Conservation (phyloP, 2,113 vertebrate genomes). For the Andinoacara biseriatus region DNA sequence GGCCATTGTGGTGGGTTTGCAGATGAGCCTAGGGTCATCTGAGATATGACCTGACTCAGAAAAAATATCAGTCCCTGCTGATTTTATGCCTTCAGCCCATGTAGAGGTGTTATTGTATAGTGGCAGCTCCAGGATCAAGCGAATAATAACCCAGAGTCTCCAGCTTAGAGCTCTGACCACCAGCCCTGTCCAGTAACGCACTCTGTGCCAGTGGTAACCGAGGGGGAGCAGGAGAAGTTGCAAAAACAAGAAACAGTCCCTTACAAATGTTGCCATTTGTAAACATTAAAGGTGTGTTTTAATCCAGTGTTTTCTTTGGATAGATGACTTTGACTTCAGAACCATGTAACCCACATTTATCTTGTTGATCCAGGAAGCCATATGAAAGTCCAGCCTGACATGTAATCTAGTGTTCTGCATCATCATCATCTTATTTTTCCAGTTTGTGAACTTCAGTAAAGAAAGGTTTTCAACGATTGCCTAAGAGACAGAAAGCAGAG, state of each 20-base stretch:
- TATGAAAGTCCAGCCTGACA: not conserved
- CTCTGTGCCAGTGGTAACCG: no score
- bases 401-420: not conserved
- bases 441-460: not conserved
- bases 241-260: conserved; percentile 57
- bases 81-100: not conserved
- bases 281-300: not conserved
- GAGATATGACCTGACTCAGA: conserved; percentile 16
- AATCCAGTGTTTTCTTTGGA: not conserved
- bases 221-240: no score
- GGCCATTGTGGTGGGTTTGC: conserved; percentile 83
- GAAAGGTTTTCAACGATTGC: not conserved
- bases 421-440: not conserved
- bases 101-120: not conserved
- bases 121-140: conserved; percentile 60
- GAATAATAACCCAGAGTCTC: conserved; percentile 54
- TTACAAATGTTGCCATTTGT: conserved; percentile 37
- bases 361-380: not conserved
- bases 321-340: conserved; percentile 3
- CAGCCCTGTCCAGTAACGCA: conserved; percentile 15
- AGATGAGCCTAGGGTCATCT: conserved; percentile 69
- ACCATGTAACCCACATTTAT: not conserved
- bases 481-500: not conserved
- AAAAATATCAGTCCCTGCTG: not conserved
- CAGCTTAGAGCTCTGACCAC: conserved; percentile 23